Evolutionary conservation across 2,797 vertebrate genomes (phyloP).

Genomic region (Sebastes steindachneri): DNA sequence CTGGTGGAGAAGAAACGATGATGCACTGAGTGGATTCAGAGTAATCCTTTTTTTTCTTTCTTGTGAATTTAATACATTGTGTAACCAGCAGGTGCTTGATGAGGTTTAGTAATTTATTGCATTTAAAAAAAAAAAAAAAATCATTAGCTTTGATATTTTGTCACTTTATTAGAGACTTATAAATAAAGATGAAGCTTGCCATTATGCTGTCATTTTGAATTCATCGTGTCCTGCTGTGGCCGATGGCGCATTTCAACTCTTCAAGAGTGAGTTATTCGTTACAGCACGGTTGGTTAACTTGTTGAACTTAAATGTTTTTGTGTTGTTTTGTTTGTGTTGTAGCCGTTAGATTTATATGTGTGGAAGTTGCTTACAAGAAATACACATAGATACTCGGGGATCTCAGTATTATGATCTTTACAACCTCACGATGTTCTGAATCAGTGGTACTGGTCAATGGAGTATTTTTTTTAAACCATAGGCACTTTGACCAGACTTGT

Average conservation of each 20-base stretch:
- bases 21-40: slow-evolving; percentile 17
- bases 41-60: not conserved
- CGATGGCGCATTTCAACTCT: not conserved
- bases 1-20: slow-evolving; percentile 9
- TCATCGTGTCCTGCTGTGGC: slow-evolving; percentile 2
- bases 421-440: not conserved
- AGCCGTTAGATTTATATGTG: not conserved
- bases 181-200: slow-evolving; percentile 37
- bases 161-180: slow-evolving; percentile 43
- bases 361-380: not conserved
- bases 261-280: slow-evolving; percentile 3
- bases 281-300: not conserved
- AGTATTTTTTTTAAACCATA: not conserved
- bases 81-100: slow-evolving; percentile 57
- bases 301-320: not conserved
- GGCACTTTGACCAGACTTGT: accelerated
- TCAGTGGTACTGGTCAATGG: not conserved
- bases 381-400: no score
- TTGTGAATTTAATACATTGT: slow-evolving; percentile 17
- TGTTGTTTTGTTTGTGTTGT: not conserved
- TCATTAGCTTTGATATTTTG: slow-evolving; percentile 38
- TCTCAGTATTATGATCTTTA: not conserved
- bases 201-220: slow-evolving; percentile 27
- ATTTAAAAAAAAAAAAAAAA: no score
- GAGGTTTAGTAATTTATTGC: slow-evolving; percentile 45